Evolutionary conservation across 1,140 invertebrate species (phyloP).

Genomic region (Rhyacophila brunnea): DNA sequence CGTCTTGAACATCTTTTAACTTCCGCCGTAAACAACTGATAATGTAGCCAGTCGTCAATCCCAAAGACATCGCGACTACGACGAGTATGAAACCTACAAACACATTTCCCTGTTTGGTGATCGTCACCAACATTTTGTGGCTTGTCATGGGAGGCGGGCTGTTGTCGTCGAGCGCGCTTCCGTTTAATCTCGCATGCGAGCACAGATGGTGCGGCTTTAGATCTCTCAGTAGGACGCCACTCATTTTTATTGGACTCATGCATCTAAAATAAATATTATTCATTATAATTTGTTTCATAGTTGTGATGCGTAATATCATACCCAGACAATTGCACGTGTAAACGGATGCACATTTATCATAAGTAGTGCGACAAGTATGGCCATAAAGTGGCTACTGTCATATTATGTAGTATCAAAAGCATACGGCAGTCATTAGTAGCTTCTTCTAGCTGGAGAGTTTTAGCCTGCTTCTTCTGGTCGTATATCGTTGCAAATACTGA

Average conservation of each 20-base stretch:
- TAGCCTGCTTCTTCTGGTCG: too few relatives aligned
- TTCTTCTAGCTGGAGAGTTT: too few relatives aligned
- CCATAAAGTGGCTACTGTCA: too few relatives aligned
- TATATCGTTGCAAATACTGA: too few relatives aligned
- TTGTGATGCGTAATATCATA: too few relatives aligned
- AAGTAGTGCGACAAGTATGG: too few relatives aligned
- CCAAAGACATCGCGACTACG: slow-evolving; percentile 12
- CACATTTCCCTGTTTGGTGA: neutral
- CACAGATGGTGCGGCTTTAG: slow-evolving; percentile 43
- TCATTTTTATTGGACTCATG: slow-evolving; percentile 46
- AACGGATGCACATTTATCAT: too few relatives aligned
- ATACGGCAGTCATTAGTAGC: too few relatives aligned
- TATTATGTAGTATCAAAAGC: too few relatives aligned
- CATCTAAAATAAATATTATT: slow-evolving; percentile 43
- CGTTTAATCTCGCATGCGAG: slow-evolving; percentile 1
- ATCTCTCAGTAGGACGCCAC: slow-evolving; percentile 45
- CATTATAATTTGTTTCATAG: too few relatives aligned
- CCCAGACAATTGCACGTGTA: too few relatives aligned
- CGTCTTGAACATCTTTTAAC: slow-evolving; percentile 8
- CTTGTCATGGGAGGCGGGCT: neutral
- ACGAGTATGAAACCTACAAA: slow-evolving; percentile 20
- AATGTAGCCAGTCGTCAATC: slow-evolving; percentile 11
- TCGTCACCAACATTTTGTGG: neutral
- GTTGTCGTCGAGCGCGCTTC: neutral
- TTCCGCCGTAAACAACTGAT: slow-evolving; percentile 12